These are phyloP conservation scores for Drosophila crucigera DNA, from an alignment of 2,888 invertebrate genomes.

Conservation along the genomic window DNA sequence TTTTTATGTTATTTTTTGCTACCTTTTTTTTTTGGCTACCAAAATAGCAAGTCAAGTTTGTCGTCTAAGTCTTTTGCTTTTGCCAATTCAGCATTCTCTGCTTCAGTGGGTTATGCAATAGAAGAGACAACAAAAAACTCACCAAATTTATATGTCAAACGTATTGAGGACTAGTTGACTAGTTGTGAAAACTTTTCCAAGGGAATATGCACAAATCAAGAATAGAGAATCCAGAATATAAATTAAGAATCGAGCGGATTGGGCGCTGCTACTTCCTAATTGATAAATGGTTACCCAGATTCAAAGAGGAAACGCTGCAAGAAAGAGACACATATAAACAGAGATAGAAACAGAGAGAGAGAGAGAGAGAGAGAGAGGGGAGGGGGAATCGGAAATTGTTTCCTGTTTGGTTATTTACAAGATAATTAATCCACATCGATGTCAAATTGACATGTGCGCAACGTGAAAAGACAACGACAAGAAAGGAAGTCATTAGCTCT, in stretches of 20 bases:
- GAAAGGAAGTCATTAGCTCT: conserved; percentile 60
- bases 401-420: conserved; percentile 62
- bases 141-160: conserved; percentile 5
- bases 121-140: neutral
- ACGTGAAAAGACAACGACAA: conserved; percentile 22
- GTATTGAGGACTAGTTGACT: neutral
- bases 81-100: neutral
- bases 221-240: neutral
- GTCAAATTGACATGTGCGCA: conserved; percentile 70
- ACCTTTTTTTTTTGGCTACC: neutral
- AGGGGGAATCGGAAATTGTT: conserved; percentile 31
- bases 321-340: neutral
- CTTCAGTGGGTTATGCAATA: conserved; percentile 23
- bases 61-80: conserved; percentile 61
- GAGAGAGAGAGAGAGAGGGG: neutral
- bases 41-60: conserved; percentile 51
- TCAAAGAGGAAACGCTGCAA: conserved; percentile 15
- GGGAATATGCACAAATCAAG: neutral
- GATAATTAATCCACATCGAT: conserved; percentile 75
- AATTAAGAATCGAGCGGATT: neutral
- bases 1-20: neutral
- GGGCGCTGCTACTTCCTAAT: conserved; percentile 1
- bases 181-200: neutral
- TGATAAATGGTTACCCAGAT: neutral
- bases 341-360: neutral